Evolutionary conservation across 2,797 vertebrate genomes (phyloP), one percentile per base, ranked within the genome.

Genomic region (Rachycentron canadum): DNA sequence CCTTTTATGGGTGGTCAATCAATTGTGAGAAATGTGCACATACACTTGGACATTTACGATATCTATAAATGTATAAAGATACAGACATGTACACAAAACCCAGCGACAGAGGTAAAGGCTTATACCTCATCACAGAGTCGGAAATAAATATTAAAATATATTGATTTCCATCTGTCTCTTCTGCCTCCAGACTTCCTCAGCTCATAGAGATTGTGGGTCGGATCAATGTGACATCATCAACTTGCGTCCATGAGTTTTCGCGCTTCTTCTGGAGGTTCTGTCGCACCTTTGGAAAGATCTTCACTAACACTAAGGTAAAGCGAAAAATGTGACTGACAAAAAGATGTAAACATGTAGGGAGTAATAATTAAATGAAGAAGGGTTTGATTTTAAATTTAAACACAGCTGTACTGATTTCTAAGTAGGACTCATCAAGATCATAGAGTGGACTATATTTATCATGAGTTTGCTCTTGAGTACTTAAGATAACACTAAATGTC

Each of bases 191-290:
- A 83, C 95, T 99, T 77, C 98, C 98, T 70, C 97, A 97, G 73
- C 95, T 99, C 76, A 99, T 99, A 91, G 97, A 99, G 83, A 97
- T 98, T 70, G 97, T 99, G 76, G 96, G 98, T 76, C 97, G 96
- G 83, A 99, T 99, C 88, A 99, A 99, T 36, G 97, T 99, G 82
- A 94, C 97, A 38, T 99, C 98, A 63, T 96, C 97, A 43, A 97
- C 98, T 55, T 99, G 97, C 59, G 98, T 99, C 62, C 98, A 99
- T 65, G 98, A 99, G 91, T 99, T 99, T 88, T 99, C 98, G 65
- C 97, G 97, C 85, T 99, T 99, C 94, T 99, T 99, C 94, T 99
- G 98, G 98, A 95, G 98, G 76, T 94, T 99, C 76, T 99, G 98
- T 94, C 96, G 98, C 86, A 99, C 98, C 1, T 99, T 99, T 77